A percentile compares a stretch with the other conserved stretches of the same genome.
Conservation (phyloP, 2,113 vertebrate species). For the Climacteris rufus region DNA sequence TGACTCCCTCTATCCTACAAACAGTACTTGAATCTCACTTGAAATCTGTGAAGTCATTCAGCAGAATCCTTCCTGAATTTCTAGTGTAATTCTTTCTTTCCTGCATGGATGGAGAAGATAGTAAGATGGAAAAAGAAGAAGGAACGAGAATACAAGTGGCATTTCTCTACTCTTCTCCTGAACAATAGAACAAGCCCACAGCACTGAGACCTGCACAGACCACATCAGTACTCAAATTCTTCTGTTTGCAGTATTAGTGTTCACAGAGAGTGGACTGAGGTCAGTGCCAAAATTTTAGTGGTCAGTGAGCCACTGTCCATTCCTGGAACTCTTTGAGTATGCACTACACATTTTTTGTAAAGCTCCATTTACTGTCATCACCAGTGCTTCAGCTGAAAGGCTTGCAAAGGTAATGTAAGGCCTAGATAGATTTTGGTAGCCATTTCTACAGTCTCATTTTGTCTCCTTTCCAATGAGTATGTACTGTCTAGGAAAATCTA, state of each 20-base stretch:
- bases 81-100: not conserved
- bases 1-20: not conserved
- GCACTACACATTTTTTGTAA: not conserved
- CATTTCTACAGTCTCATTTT: not conserved
- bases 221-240: not conserved
- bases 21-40: not conserved
- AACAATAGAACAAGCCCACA: not conserved
- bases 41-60: not conserved
- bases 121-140: not conserved
- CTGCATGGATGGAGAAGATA: not conserved
- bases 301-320: not conserved
- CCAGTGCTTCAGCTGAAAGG: not conserved
- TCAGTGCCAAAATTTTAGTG: not conserved
- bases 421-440: not conserved
- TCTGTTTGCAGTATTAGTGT: not conserved
- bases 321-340: not conserved
- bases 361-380: not conserved
- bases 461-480: not conserved
- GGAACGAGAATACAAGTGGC: not conserved
- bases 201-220: not conserved
- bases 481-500: not conserved
- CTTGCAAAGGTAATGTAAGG: not conserved
- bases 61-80: not conserved
- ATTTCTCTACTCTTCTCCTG: not conserved
- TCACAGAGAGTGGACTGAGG: not conserved